Percentiles rank a stretch among this genome's conserved stretches.
Conservation (phyloP, 2,888 invertebrate genomes). For the Listrodromus nycthemerus region DNA sequence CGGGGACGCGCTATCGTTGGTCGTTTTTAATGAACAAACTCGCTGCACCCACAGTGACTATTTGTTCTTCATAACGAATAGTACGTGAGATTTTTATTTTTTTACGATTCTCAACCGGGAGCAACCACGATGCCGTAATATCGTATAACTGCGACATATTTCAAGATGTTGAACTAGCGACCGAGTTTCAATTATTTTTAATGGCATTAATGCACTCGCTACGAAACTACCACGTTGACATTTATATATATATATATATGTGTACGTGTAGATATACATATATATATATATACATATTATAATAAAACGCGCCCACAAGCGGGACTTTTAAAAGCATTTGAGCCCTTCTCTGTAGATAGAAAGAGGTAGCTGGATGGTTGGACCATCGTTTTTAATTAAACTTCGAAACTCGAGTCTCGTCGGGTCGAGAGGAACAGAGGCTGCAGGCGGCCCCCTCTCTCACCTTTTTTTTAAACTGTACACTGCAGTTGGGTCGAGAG, state of each 20-base stretch:
- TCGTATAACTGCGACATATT: neutral
- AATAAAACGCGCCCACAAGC: slow-evolving; percentile 31
- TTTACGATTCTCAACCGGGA: neutral
- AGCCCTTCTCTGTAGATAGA: slow-evolving; percentile 40
- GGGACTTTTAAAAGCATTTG: slow-evolving; percentile 44
- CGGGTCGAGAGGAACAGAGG: slow-evolving; percentile 65
- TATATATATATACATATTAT: slow-evolving; percentile 2
- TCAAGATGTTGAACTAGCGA: slow-evolving; percentile 27
- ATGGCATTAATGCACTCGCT: slow-evolving; percentile 16
- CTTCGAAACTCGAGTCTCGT: slow-evolving; percentile 77
- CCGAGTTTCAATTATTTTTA: slow-evolving; percentile 38
- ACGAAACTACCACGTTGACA: neutral
- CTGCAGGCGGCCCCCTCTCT: slow-evolving; percentile 32
- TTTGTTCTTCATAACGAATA: slow-evolving; percentile 24
- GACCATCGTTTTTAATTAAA: slow-evolving; percentile 81
- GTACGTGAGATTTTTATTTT: slow-evolving; percentile 17
- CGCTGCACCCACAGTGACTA: neutral
- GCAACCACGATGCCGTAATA: neutral
- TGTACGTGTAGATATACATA: neutral
- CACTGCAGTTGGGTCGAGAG: slow-evolving; percentile 7
- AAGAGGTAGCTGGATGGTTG: slow-evolving; percentile 46
- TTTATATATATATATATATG: slow-evolving; percentile 16
- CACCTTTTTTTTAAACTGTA: slow-evolving; percentile 9
- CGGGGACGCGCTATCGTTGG: slow-evolving; percentile 16
- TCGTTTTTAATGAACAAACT: slow-evolving; percentile 46